Base-by-base conservation (phyloP, 2,797 vertebrate genomes). In the Lacerta viridis region DNA sequence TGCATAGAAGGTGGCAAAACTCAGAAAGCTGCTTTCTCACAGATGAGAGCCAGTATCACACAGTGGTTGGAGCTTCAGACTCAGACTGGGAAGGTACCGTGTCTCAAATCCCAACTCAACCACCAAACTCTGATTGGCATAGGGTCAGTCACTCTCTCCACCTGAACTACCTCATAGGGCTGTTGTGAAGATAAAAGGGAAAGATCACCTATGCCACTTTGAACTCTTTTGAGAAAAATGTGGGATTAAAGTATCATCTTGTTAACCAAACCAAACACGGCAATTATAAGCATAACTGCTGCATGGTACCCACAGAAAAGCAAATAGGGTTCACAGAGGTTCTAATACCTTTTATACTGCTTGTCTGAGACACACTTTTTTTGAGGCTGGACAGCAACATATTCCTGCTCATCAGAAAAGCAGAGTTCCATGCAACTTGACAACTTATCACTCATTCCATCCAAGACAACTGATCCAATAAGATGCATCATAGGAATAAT, bases 391-490 rank as follows among this genome's bases (percentile, higher is more conserved):
- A 8, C 61, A 83, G 33, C 5, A 59, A n/a, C 6, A 7, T 27
- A 36, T 36, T 3, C 59, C n/a, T 59, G 76, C 27, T 8, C 33
- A 50, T 83, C 41, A 68, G 33, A 66, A 88, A 5, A 23, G 27
- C 77, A 83, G 41, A 25, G 33, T 41, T 66, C 71, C 50, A 68
- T 36, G 43, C 61, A 66, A 68, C 43, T 76, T 76, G 72, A 83
- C 39, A 76, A 41, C 25, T 55, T 25, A 77, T 59, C 33, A 33
- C 61, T 25, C 15, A 76, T 59, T 69, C 29, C 25, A 36, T 88
- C 72, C 36, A 88, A 88, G 41, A 55, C 61, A 83, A 68, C 1
- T 29, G 50, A 85, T 84, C 23, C 13, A 75, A 74, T 20, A 87
- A 72, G 15, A 80, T 76, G n/a, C n/a, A 68, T 68, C 25, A 50